Percentiles rank a stretch among this genome's conserved stretches.
Conservation (phyloP, 2,888 invertebrate species). For the Malthinus flaveolus region DNA sequence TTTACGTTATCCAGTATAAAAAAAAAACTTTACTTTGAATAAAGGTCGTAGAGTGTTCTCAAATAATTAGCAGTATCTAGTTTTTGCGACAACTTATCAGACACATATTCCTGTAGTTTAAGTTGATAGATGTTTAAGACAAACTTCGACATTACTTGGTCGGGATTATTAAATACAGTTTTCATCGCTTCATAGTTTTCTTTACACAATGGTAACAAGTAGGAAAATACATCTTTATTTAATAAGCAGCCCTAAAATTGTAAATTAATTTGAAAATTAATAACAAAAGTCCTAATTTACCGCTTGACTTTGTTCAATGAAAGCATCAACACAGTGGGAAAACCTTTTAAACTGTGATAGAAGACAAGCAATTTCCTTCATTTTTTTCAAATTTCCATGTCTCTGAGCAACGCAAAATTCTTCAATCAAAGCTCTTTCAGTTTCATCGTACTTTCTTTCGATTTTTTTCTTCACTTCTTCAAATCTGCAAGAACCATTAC, state of each 20-base stretch:
- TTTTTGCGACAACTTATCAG: conserved; percentile 78
- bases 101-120: conserved; percentile 84
- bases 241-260: conserved; percentile 74
- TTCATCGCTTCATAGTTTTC: conserved; percentile 82
- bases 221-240: conserved; percentile 87
- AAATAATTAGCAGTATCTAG: conserved; percentile 87
- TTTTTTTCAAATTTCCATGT: conserved; percentile 79
- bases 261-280: conserved; percentile 9
- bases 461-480: conserved; percentile 84
- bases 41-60: conserved; percentile 84
- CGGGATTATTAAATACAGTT: conserved; percentile 92
- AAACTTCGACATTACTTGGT: conserved; percentile 97
- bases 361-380: conserved; percentile 92
- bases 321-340: conserved; percentile 94
- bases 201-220: conserved; percentile 87
- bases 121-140: conserved; percentile 93
- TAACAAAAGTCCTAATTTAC: conserved; percentile 54
- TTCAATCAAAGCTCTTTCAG: conserved; percentile 86
- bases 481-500: conserved; percentile 57
- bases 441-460: conserved; percentile 85
- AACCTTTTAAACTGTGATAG: conserved; percentile 96
- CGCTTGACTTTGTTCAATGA: conserved; percentile 95
- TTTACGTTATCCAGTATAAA: not conserved
- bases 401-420: conserved; percentile 92
- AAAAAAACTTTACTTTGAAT: conserved; percentile 71